Evolutionary conservation across 2,797 vertebrate species (phyloP), one percentile per base, ranked within the genome.

Genomic region (Pseudopleuronectes americanus): DNA sequence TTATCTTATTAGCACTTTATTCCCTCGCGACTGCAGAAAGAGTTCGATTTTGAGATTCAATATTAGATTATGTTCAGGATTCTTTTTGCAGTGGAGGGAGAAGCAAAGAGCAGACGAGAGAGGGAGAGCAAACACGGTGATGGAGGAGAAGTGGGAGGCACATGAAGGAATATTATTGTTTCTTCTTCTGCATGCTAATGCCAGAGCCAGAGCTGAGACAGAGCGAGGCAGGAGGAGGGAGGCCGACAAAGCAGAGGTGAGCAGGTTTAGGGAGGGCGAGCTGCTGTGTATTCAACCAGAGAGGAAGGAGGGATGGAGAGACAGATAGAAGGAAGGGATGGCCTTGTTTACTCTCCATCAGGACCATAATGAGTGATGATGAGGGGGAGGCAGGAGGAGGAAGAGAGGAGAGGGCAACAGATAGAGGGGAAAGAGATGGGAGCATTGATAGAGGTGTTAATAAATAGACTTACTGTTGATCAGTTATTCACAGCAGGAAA

Each of bases 281-380:
- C 55, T 24, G 55, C 3, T 78, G 76, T 58, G 81, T 58, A 88
- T 72, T 67, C 75, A 65, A 74, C 23, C 45, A 53, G 57, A 79
- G 61, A 85, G 66, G 67, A 51, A 76, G 68, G 68, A 72, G 26
- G 71, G 58, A 67, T 60, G 64, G 70, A 71, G 21, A 68, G 74
- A 51, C 22, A 55, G 80, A 81, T 64, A 71, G 77, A 23, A 63
- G 83, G 71, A 63, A 71, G 41, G 41, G 57, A 57, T 72, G 87
- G 83, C 83, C 81, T 88, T 89, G 84, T 89, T 90, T 82, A 78
- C 81, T 71, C 74, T 62, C 65, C 58, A 72, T 77, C 71, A 76
- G 49, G 59, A 57, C 63, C 71, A 81, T 84, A 84, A 87, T 86
- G 81, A 88, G 77, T 47, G 77, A 80, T 75, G 81, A 88, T 56